Percentiles rank a stretch among this genome's conserved stretches.
These are phyloP conservation scores for Acrobeloides nanus DNA, from an alignment of 2,888 invertebrate genomes.

Conservation along the genomic window DNA sequence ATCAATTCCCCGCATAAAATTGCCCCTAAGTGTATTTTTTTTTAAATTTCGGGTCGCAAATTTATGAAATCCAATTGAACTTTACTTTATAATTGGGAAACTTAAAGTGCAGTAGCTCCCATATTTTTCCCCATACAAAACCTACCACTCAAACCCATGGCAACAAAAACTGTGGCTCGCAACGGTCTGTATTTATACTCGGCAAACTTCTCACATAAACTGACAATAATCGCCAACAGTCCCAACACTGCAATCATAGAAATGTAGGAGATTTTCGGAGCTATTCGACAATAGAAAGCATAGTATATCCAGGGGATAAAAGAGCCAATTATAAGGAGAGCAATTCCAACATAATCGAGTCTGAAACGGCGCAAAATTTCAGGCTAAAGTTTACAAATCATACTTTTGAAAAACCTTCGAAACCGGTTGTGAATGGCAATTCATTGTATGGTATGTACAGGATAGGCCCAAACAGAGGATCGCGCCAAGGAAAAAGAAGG, in stretches of 20 bases:
- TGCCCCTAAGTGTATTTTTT: too few relatives aligned
- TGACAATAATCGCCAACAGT: slow-evolving; percentile 83
- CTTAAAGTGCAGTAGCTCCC: too few relatives aligned
- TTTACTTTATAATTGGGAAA: too few relatives aligned
- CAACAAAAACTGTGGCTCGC: slow-evolving; percentile 75
- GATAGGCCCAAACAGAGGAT: slow-evolving; percentile 93
- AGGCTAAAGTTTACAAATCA: too few relatives aligned
- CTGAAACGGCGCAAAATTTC: too few relatives aligned
- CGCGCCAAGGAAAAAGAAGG: slow-evolving; percentile 89
- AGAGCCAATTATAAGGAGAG: slow-evolving; percentile 92
- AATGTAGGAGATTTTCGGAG: slow-evolving; percentile 64
- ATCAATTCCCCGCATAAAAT: too few relatives aligned
- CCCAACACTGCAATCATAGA: slow-evolving; percentile 85
- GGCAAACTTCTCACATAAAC: slow-evolving; percentile 93
- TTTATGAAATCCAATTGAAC: too few relatives aligned
- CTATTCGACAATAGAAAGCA: slow-evolving; percentile 78
- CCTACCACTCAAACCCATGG: slow-evolving; percentile 39
- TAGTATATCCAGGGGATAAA: slow-evolving; percentile 99
- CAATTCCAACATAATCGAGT: slow-evolving; percentile 96
- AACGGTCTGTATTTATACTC: slow-evolving; percentile 82
- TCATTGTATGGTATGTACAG: slow-evolving; percentile 92
- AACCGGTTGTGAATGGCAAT: slow-evolving; percentile 93
- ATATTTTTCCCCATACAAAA: too few relatives aligned
- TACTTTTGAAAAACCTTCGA: slow-evolving; percentile 90
- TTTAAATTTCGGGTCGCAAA: too few relatives aligned